phyloP scores from a whole-genome alignment of 2,797 vertebrate species.

The Simalia tracyae region DNA sequence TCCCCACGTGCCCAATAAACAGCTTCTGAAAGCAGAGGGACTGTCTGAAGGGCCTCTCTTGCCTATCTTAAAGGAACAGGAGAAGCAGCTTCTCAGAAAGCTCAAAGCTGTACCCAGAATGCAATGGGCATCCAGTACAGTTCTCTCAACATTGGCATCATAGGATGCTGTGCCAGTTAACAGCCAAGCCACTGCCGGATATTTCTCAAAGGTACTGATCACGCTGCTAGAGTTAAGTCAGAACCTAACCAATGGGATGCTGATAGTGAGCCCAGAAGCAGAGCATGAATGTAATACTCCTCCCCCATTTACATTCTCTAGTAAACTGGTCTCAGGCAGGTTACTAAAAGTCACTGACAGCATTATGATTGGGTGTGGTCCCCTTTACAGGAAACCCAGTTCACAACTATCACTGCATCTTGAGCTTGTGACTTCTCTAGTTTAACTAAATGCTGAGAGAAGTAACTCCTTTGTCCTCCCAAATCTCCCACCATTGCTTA shows the following conservation, averaged over 20 bases:
- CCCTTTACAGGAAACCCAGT: not conserved
- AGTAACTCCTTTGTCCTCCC: too few species aligned
- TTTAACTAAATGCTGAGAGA: too few species aligned
- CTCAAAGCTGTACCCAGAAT: not conserved
- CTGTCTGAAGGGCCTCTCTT: not conserved
- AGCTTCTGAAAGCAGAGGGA: not conserved
- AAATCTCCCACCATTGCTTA: too few species aligned
- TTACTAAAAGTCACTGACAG: not conserved
- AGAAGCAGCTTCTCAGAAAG: not conserved
- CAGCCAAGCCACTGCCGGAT: not conserved
- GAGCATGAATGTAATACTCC: not conserved
- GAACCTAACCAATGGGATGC: not conserved
- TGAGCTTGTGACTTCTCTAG: not conserved
- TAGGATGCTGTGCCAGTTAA: not conserved
- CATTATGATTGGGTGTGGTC: not conserved
- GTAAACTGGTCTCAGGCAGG: not conserved
- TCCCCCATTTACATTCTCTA: not conserved
- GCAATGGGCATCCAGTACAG: not conserved
- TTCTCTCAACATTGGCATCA: not conserved
- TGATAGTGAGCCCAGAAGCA: not conserved
- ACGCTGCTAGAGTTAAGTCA: not conserved
- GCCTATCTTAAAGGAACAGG: not conserved
- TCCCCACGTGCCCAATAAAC: not conserved
- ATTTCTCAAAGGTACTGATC: not conserved
- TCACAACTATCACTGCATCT: not conserved